These are phyloP conservation scores for Brotogeris chrysoptera DNA, from an alignment of 2,797 vertebrate genomes.

Conservation along the genomic window DNA sequence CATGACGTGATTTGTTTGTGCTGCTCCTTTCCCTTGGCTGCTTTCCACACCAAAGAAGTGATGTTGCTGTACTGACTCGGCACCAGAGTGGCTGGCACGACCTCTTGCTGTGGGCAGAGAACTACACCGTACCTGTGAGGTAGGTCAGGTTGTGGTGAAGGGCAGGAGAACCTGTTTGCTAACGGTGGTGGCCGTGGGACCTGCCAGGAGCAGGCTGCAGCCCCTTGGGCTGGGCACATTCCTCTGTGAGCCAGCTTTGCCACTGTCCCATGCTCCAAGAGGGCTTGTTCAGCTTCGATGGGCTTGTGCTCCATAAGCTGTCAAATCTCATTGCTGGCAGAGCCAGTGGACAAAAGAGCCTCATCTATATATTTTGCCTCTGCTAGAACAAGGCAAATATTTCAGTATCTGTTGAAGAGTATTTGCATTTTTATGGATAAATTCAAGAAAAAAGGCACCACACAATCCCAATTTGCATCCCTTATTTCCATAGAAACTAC, in stretches of 20 bases:
- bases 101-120: not conserved
- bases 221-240: rapidly evolving
- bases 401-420: slow-evolving; percentile 42
- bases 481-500: slow-evolving; percentile 71
- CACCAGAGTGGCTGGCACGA: not conserved
- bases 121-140: rapidly evolving
- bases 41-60: not conserved
- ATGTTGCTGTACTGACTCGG: rapidly evolving
- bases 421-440: slow-evolving; percentile 73
- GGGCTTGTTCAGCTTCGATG: not conserved
- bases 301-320: not conserved
- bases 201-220: not conserved
- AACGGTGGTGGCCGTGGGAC: not conserved
- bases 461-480: slow-evolving; percentile 66
- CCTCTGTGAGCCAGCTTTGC: not conserved
- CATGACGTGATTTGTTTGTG: not conserved
- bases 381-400: slow-evolving; percentile 46
- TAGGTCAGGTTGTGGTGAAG: rapidly evolving
- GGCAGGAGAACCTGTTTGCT: not conserved
- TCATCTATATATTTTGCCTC: not conserved
- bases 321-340: not conserved
- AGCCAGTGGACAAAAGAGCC: slow-evolving; percentile 30
- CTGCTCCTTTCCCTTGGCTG: not conserved
- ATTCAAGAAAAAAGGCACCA: slow-evolving; percentile 64
- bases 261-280: rapidly evolving